A percentile compares a stretch with the other conserved stretches of the same genome.
phyloP scores from a whole-genome alignment of 2,113 vertebrate species.

The Brachypodius melanocephalos region DNA sequence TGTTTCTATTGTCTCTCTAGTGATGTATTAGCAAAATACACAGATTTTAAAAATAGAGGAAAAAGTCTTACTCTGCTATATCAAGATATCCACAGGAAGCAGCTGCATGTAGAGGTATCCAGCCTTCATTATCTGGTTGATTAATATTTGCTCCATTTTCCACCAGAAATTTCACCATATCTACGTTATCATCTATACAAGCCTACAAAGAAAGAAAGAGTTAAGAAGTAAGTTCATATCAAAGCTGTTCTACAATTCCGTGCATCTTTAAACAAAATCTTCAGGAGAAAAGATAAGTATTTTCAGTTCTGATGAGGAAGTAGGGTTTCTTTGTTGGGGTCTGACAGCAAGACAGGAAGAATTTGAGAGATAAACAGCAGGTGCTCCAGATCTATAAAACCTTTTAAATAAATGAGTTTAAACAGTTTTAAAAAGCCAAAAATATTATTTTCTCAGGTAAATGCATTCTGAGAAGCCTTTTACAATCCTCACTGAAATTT shows the following conservation, averaged over 20 bases:
- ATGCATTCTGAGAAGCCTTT: background rate
- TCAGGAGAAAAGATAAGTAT: background rate
- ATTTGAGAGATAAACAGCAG: background rate
- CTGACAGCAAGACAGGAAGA: background rate
- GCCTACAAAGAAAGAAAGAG: constrained; percentile 81
- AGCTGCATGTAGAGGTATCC: constrained; percentile 98
- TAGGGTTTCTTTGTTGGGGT: background rate
- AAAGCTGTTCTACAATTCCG: background rate
- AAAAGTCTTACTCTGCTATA: constrained; percentile 92
- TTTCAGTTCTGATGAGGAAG: background rate
- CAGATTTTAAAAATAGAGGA: constrained; percentile 4
- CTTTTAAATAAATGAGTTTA: background rate
- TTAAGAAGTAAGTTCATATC: constrained; percentile 49
- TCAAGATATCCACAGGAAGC: constrained; percentile 98
- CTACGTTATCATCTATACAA: constrained; percentile 98
- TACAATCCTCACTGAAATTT: background rate
- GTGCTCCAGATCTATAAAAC: background rate
- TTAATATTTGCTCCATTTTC: constrained; percentile 97
- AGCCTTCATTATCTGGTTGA: constrained; percentile 99
- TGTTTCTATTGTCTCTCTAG: background rate
- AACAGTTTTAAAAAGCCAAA: background rate
- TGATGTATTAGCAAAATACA: constrained; percentile 27
- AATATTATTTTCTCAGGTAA: background rate
- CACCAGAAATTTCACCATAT: constrained; percentile 99
- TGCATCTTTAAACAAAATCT: background rate